Evolutionary conservation across 2,888 invertebrate species (phyloP).

Genomic region (Gandaritis pyraliata): DNA sequence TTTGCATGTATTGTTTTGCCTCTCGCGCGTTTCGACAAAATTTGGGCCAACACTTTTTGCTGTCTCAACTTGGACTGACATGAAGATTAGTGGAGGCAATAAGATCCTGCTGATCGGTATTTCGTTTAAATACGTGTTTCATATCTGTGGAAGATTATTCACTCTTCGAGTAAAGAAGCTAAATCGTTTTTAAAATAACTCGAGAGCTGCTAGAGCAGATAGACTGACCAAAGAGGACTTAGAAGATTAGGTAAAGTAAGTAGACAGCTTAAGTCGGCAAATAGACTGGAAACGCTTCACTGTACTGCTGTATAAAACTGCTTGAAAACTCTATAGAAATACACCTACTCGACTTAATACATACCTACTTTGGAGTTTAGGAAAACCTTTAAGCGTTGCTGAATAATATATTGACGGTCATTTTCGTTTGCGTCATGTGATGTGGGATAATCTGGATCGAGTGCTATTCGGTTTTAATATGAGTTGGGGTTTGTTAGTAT

Average conservation of each 20-base stretch:
- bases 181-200: conserved; percentile 23
- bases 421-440: conserved; percentile 7
- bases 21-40: conserved; percentile 21
- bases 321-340: conserved; percentile 13
- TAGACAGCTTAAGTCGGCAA: conserved; percentile 30
- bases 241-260: conserved; percentile 33
- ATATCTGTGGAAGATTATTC: conserved; percentile 20
- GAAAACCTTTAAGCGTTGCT: conserved; percentile 10
- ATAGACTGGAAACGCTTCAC: conserved; percentile 24
- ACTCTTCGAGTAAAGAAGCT: conserved; percentile 12
- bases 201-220: conserved; percentile 20
- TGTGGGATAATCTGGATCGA: conserved; percentile 11
- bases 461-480: conserved; percentile 19
- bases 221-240: conserved; percentile 27
- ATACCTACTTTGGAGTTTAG: conserved; percentile 12
- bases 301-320: conserved; percentile 22
- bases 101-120: conserved; percentile 22
- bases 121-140: conserved; percentile 24
- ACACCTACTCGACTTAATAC: background rate
- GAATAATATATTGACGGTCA: conserved; percentile 19
- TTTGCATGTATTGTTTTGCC: conserved; percentile 34
- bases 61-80: conserved; percentile 26
- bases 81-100: conserved; percentile 32
- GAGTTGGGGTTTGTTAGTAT: conserved; percentile 7
- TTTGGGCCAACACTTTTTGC: conserved; percentile 28